Conservation (phyloP, 2,888 invertebrate species). For the Agrenia bidenticulata region DNA sequence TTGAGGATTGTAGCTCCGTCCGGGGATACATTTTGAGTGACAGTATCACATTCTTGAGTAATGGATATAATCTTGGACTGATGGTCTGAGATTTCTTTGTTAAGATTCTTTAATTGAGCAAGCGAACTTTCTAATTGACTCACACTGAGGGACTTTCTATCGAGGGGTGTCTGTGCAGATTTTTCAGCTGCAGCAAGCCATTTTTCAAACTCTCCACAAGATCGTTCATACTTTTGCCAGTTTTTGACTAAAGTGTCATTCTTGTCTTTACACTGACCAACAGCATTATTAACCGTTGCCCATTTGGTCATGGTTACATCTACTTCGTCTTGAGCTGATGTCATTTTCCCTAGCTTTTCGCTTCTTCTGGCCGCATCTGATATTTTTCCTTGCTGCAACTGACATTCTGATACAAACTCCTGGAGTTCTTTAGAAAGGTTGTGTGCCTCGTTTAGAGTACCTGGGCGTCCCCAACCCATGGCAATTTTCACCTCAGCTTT, state of each 20-base stretch:
- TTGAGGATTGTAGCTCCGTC: conserved; percentile 75
- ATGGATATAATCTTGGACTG: conserved; percentile 78
- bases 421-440: conserved; percentile 54
- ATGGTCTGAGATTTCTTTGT: conserved; percentile 81
- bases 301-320: conserved; percentile 80
- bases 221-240: conserved; percentile 80
- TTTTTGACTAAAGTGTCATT: conserved; percentile 74
- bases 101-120: conserved; percentile 56
- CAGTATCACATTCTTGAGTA: conserved; percentile 76
- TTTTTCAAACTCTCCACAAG: conserved; percentile 71
- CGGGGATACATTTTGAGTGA: conserved; percentile 73
- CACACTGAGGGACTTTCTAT: conserved; percentile 39
- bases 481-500: conserved; percentile 79
- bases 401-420: conserved; percentile 75
- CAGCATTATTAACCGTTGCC: conserved; percentile 73
- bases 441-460: conserved; percentile 67
- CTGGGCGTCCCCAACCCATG: conserved; percentile 71
- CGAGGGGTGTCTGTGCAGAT: conserved; percentile 33
- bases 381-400: conserved; percentile 71
- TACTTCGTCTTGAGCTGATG: conserved; percentile 77
- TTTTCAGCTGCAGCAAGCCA: conserved; percentile 61
- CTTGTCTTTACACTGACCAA: conserved; percentile 75
- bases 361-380: conserved; percentile 73
- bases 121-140: conserved; percentile 48
- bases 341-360: conserved; percentile 73